Conservation (phyloP, 2,888 invertebrate genomes). For the Hyposoter dolosus region DNA sequence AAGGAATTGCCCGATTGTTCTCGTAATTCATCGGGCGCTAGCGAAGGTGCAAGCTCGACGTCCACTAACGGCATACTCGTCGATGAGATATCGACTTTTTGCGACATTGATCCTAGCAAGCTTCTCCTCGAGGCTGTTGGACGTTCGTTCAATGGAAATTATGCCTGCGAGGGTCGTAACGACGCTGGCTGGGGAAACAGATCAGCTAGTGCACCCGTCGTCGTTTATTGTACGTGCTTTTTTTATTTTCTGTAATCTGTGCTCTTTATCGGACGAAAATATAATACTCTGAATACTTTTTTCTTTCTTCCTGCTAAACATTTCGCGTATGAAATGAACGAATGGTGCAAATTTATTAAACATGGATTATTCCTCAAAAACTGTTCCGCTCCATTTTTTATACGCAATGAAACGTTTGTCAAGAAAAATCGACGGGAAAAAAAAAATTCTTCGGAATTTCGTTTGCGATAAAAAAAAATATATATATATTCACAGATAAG, state of each 20-base stretch:
- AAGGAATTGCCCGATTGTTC: conserved; percentile 95
- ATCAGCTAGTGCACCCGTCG: conserved; percentile 91
- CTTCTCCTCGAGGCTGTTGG: conserved; percentile 94
- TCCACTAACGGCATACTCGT: conserved; percentile 69
- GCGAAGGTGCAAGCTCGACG: conserved; percentile 68
- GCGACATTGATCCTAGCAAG: conserved; percentile 95
- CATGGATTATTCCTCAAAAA: neutral
- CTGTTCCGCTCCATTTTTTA: neutral
- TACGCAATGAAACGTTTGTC: neutral
- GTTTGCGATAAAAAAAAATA: neutral
- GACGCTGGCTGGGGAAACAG: conserved; percentile 94
- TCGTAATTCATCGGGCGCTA: conserved; percentile 80
- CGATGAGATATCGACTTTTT: conserved; percentile 87
- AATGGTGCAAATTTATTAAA: neutral
- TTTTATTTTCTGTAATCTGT: conserved; percentile 26
- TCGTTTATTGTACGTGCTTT: conserved; percentile 91
- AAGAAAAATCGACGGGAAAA: neutral
- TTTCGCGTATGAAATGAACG: neutral
- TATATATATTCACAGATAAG: conserved; percentile 87
- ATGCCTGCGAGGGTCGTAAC: conserved; percentile 96
- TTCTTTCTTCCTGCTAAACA: neutral
- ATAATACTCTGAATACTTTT: neutral
- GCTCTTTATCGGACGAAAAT: neutral
- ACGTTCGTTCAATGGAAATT: conserved; percentile 96
- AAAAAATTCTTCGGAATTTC: neutral